Evolutionary conservation across 92 coral and sea anemone genomes (phyloP).

Genomic region (Bergia puertoricense): DNA sequence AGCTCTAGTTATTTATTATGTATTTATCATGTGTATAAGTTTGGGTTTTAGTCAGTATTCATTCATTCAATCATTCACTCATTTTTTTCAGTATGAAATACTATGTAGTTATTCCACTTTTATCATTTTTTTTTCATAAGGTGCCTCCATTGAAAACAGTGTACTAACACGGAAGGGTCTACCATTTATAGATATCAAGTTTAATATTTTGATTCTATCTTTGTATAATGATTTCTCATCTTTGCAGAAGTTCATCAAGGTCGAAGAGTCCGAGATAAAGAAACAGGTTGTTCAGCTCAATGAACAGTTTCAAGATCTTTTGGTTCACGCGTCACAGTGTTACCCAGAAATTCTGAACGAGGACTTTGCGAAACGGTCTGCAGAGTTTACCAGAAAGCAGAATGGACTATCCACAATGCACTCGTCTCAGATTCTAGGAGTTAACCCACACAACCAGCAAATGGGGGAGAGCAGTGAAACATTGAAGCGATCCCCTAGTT

Average conservation of each 20-base stretch:
- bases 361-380: constrained; percentile 53
- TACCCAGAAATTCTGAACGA: constrained; percentile 66
- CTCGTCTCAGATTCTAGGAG: constrained; percentile 24
- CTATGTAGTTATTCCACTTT: too few relatives aligned
- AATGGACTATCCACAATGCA: constrained; percentile 3
- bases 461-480: neutral
- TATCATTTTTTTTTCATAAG: too few relatives aligned
- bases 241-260: constrained; percentile 55
- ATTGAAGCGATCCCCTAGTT: constrained; percentile 24
- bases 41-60: too few relatives aligned
- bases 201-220: neutral
- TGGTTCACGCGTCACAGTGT: constrained; percentile 67
- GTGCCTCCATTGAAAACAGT: too few relatives aligned
- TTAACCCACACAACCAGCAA: neutral
- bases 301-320: constrained; percentile 68
- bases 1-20: too few relatives aligned
- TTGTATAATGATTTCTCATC: neutral
- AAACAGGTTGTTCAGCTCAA: constrained; percentile 67
- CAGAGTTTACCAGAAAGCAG: constrained; percentile 23
- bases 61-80: too few relatives aligned
- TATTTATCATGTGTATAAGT: too few relatives aligned
- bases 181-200: too few relatives aligned
- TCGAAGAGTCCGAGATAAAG: constrained; percentile 68
- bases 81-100: too few relatives aligned
- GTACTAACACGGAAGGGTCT: too few relatives aligned